phyloP scores from a whole-genome alignment of 2,113 vertebrate species.

The Sebastes fasciatus region DNA sequence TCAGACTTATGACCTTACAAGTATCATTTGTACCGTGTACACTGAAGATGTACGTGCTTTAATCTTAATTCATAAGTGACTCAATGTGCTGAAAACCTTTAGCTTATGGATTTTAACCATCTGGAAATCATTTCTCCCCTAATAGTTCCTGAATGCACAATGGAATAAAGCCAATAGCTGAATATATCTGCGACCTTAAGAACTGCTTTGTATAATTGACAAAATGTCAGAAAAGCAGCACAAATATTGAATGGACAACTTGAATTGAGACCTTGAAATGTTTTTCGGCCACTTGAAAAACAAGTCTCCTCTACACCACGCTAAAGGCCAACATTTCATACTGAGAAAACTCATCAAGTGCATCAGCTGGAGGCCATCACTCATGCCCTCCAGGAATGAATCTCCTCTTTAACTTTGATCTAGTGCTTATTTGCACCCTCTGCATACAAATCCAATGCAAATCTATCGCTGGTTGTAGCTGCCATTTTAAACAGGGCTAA shows the following conservation, averaged over 20 bases:
- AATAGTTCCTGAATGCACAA: neutral
- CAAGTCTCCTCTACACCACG: neutral
- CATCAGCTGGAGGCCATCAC: conserved; percentile 57
- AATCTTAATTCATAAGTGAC: neutral
- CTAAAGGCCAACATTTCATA: conserved; percentile 20
- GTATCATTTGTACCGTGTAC: neutral
- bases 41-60: neutral
- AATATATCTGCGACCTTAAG: neutral
- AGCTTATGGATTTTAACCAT: neutral
- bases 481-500: conserved; percentile 41
- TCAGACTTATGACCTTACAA: neutral
- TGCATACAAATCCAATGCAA: conserved; percentile 47
- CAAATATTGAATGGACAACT: neutral
- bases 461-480: conserved; percentile 19
- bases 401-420: conserved; percentile 62
- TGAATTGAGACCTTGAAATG: conserved; percentile 9
- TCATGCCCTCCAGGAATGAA: conserved; percentile 48
- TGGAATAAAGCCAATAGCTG: neutral
- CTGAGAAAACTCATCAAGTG: conserved; percentile 36
- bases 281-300: conserved; percentile 16
- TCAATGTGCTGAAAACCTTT: neutral
- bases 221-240: neutral
- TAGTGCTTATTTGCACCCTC: conserved; percentile 17
- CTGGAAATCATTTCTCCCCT: neutral
- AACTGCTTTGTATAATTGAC: neutral